Conservation (phyloP, 2,113 vertebrate species). For the Hiodon tergisus region DNA sequence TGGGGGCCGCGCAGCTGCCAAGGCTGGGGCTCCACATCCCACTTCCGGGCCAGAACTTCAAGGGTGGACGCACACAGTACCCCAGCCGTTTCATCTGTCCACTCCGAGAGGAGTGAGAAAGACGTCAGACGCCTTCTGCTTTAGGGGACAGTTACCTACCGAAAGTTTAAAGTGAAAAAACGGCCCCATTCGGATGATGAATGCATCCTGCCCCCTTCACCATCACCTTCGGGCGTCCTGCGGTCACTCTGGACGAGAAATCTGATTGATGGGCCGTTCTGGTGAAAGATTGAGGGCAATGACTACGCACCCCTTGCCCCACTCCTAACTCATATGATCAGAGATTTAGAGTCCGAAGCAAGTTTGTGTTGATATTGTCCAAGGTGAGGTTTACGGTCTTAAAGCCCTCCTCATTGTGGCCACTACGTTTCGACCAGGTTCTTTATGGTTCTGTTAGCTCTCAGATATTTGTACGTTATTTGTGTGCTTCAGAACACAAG, state of each 20-base stretch:
- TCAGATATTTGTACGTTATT: not conserved
- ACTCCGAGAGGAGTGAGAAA: not conserved
- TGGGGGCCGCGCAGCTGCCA: not conserved
- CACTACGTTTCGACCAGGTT: not conserved
- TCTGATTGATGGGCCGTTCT: slow-evolving; percentile 6
- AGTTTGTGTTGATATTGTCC: slow-evolving; percentile 10
- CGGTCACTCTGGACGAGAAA: not conserved
- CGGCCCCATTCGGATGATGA: not conserved
- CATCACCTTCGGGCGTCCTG: not conserved
- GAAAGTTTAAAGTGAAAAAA: no score
- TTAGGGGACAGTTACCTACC: no score
- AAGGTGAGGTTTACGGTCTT: not conserved
- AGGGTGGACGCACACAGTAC: not conserved
- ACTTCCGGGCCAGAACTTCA: not conserved
- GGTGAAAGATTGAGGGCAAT: not conserved
- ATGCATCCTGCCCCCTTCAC: not conserved
- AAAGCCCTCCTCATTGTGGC: not conserved
- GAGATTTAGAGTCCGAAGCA: slow-evolving; percentile 4
- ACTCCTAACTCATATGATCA: not conserved
- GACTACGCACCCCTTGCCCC: not conserved
- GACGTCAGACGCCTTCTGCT: not conserved
- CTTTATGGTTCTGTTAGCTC: not conserved
- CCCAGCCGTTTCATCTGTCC: not conserved
- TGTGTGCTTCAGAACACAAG: not conserved
- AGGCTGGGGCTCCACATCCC: not conserved